Conservation (phyloP, 2,113 vertebrate species). For the Oceanodroma tethys region DNA sequence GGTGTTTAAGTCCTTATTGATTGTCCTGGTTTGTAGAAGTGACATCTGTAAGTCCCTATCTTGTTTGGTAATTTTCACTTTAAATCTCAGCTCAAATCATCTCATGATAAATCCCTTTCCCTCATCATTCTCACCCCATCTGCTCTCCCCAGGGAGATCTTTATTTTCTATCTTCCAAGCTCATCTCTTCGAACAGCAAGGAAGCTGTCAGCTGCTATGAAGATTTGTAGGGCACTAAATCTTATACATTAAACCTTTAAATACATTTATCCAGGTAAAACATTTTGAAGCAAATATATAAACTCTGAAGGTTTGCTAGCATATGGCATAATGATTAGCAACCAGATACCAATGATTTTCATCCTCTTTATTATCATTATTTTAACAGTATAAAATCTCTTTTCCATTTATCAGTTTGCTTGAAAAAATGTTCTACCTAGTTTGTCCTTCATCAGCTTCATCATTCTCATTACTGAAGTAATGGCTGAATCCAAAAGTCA, state of each 20-base stretch:
- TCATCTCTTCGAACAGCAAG: constrained; percentile 45
- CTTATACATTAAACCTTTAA: constrained; percentile 58
- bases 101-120: constrained; percentile 58
- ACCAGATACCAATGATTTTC: constrained; percentile 33
- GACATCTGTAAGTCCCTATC: constrained; percentile 62
- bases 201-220: constrained; percentile 63
- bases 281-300: constrained; percentile 49
- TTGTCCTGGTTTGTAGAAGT: constrained; percentile 39
- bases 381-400: constrained; percentile 39
- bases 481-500: neutral
- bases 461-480: neutral
- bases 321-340: constrained; percentile 68
- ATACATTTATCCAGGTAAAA: constrained; percentile 65
- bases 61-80: constrained; percentile 63
- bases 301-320: constrained; percentile 22
- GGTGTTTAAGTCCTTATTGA: constrained; percentile 45
- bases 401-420: neutral
- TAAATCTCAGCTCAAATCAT: constrained; percentile 62
- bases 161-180: constrained; percentile 52
- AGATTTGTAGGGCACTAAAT: constrained; percentile 67
- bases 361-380: constrained; percentile 31
- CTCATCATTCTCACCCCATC: constrained; percentile 67
- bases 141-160: constrained; percentile 27
- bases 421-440: neutral
- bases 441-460: constrained; percentile 1